phyloP scores from a whole-genome alignment of 2,888 invertebrate species.

The Eristalis tenax region DNA sequence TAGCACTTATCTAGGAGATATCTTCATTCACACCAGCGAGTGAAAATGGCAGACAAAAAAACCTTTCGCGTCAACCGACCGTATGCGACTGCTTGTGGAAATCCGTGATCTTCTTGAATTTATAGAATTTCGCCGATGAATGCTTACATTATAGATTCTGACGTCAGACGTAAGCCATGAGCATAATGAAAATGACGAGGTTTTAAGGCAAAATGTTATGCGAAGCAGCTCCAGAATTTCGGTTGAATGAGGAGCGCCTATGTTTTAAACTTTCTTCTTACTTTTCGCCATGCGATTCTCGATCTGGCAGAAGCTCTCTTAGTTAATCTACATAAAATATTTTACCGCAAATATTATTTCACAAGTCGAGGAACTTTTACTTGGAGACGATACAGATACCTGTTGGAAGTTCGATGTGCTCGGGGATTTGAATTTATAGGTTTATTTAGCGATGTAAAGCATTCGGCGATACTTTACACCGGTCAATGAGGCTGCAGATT shows the following conservation, averaged over 20 bases:
- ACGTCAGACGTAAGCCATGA: neutral
- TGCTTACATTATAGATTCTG: neutral
- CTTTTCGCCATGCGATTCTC: neutral
- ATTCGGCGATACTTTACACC: neutral
- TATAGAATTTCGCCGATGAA: constrained; percentile 24
- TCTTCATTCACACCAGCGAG: neutral
- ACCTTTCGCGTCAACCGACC: neutral
- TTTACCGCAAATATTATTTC: constrained; percentile 15
- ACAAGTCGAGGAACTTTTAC: neutral
- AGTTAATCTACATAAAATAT: neutral
- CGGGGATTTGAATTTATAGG: neutral
- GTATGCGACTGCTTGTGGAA: constrained; percentile 19
- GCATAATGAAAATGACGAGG: neutral
- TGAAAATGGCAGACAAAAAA: neutral
- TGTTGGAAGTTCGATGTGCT: neutral
- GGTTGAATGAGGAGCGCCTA: neutral
- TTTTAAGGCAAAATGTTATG: constrained; percentile 5
- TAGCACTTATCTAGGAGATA: neutral
- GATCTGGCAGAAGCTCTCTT: neutral
- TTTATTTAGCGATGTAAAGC: neutral
- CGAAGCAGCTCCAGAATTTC: neutral
- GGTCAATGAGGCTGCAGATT: neutral
- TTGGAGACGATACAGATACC: neutral
- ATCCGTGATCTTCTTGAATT: constrained; percentile 4
- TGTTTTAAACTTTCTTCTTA: constrained; percentile 8